Base-by-base conservation (phyloP, 2,113 vertebrate species). In the Forbesichthys agassizii region DNA sequence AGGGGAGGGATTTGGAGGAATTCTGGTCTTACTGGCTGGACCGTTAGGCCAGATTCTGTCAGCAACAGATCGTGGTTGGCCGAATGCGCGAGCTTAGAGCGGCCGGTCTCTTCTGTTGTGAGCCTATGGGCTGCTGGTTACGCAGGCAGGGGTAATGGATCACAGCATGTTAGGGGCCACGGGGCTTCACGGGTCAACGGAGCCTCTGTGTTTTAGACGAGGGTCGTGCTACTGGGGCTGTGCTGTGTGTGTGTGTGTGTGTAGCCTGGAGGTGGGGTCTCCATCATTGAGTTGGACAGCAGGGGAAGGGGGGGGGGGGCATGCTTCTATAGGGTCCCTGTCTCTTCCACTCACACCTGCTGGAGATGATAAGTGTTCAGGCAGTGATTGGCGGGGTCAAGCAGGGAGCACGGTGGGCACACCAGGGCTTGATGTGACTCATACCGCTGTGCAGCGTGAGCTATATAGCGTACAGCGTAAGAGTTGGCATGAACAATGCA, bases 181-280 rank as follows among this genome's bases (percentile, higher is more conserved):
- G 66, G 86, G 81, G 69, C 81, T 77, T 83, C 64, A 65, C 71
- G 88, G 88, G 86, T 91, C 88, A 89, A 12, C 5, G 74, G 74
- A 66, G 68, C 71, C 65, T 86, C 72, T 78, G 80, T 69, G 12
- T 27, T 46, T 9, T 18, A 61, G 48, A 48, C 51, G 59, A 20
- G 47, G 66, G 57, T 85, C 68, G 3, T 52, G 81, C 73, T 69
- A 77, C 64, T 79, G 33, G 20, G 58, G 62, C 33, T 69, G 53
- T 27, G n/a, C 13, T 49, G 61, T 47, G 47, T 63, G 8, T 48
- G 57, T 68, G 53, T n/a, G n/a, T n/a, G n/a, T 47, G 14, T 55
- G 52, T 71, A 62, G 78, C 75, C 71, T 63, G 72, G 64, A 66
- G 36, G 48, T 9, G 52, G 84, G 77, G 61, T 83, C 83, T 82